phyloP scores from a whole-genome alignment of 2,888 invertebrate species.

The Eupithecia subumbrata region DNA sequence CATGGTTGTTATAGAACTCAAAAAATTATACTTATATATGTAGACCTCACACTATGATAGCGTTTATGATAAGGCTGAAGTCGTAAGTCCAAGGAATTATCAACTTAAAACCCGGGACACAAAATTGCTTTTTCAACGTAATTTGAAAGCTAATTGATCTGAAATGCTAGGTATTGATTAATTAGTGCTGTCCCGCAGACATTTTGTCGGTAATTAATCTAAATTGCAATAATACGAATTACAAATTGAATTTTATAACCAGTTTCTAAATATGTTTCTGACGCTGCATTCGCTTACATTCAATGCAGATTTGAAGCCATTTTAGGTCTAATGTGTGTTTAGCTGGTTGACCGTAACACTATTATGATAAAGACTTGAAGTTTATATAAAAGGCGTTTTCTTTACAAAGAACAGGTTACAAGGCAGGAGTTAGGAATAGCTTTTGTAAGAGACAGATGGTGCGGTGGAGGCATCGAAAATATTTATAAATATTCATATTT shows the following conservation, averaged over 20 bases:
- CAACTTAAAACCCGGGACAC: slow-evolving; percentile 31
- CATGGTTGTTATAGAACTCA: slow-evolving; percentile 54
- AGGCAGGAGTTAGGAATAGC: slow-evolving; percentile 6
- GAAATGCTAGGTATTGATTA: slow-evolving; percentile 71
- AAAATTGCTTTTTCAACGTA: slow-evolving; percentile 24
- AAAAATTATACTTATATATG: slow-evolving; percentile 55
- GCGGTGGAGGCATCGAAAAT: slow-evolving; percentile 72
- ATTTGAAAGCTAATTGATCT: slow-evolving; percentile 68
- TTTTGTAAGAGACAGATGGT: slow-evolving; percentile 24
- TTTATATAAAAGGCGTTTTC: slow-evolving; percentile 15
- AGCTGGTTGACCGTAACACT: slow-evolving; percentile 56
- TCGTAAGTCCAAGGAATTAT: slow-evolving; percentile 44
- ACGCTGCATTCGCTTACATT: slow-evolving; percentile 57
- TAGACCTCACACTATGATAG: slow-evolving; percentile 74
- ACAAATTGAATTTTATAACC: slow-evolving; percentile 75
- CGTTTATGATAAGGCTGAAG: slow-evolving; percentile 51
- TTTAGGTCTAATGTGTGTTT: slow-evolving; percentile 61
- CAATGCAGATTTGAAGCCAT: slow-evolving; percentile 67
- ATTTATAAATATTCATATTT: slow-evolving; percentile 83
- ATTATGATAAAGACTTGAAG: slow-evolving; percentile 53
- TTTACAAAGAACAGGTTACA: background rate
- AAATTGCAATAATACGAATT: slow-evolving; percentile 66
- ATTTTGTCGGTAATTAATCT: slow-evolving; percentile 76
- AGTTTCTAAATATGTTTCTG: slow-evolving; percentile 62
- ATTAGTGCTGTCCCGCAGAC: slow-evolving; percentile 77